Evolutionary conservation across 2,797 vertebrate genomes (phyloP).

Genomic region (Pseudochirops corinnae): DNA sequence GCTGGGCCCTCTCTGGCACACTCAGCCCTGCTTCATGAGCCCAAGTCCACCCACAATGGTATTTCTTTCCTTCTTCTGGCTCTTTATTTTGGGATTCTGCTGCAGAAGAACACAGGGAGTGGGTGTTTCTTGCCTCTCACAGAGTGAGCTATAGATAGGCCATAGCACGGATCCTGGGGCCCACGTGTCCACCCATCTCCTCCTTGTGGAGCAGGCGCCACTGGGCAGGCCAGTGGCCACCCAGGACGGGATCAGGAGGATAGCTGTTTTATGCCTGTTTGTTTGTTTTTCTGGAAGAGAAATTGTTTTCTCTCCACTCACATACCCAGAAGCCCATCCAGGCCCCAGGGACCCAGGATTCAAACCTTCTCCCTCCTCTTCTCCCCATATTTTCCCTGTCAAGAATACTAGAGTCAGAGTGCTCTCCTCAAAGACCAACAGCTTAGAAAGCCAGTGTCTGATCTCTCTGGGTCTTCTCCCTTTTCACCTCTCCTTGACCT

Average conservation of each 20-base stretch:
- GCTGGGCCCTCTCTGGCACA: neutral
- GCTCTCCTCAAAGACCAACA: neutral
- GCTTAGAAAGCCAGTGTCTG: neutral
- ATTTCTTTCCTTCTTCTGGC: slow-evolving; percentile 61
- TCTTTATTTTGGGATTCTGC: slow-evolving; percentile 76
- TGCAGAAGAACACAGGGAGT: slow-evolving; percentile 77
- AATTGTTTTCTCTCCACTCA: neutral
- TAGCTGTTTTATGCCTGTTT: slow-evolving; percentile 54
- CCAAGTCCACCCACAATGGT: slow-evolving; percentile 65
- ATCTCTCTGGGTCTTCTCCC: neutral
- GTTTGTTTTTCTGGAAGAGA: slow-evolving; percentile 16
- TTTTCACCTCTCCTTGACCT: neutral
- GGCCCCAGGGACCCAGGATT: neutral
- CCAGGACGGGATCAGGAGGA: slow-evolving; percentile 25
- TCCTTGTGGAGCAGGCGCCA: neutral
- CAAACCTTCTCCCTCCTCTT: neutral
- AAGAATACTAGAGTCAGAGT: neutral
- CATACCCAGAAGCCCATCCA: neutral
- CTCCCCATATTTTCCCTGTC: neutral
- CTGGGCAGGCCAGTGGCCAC: neutral
- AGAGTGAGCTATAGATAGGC: slow-evolving; percentile 73
- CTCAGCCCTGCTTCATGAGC: neutral
- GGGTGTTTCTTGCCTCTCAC: slow-evolving; percentile 77
- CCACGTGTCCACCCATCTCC: neutral
- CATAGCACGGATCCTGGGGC: neutral